These are phyloP conservation scores for Paramuricea clavata DNA, from an alignment of 92 coral and sea anemone genomes.

Conservation along the genomic window DNA sequence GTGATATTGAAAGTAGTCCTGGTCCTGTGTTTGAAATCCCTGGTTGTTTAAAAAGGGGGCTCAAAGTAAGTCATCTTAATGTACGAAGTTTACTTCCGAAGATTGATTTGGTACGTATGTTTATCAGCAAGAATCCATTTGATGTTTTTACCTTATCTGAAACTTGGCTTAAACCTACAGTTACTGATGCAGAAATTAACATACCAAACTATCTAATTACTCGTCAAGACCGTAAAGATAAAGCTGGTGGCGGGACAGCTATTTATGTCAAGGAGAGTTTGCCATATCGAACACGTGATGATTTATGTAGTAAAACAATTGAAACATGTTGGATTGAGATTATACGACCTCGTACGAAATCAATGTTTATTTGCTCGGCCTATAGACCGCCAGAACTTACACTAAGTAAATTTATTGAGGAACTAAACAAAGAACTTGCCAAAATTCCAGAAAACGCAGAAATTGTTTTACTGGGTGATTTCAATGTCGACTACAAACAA, in stretches of 20 bases:
- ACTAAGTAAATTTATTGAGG: background rate
- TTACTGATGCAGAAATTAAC: constrained; percentile 50
- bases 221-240: constrained; percentile 53
- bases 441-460: constrained; percentile 1
- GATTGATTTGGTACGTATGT: constrained; percentile 35
- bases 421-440: background rate
- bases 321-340: constrained; percentile 65
- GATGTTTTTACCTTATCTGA: constrained; percentile 65
- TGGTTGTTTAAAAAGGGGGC: constrained; percentile 34
- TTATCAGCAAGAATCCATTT: constrained; percentile 42
- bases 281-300: constrained; percentile 44
- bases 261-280: constrained; percentile 45
- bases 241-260: constrained; percentile 62
- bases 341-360: constrained; percentile 49
- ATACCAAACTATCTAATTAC: constrained; percentile 42
- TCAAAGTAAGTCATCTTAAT: constrained; percentile 60
- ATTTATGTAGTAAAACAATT: constrained; percentile 20
- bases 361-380: constrained; percentile 37
- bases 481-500: constrained; percentile 14
- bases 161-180: constrained; percentile 59
- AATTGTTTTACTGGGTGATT: background rate
- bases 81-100: constrained; percentile 57
- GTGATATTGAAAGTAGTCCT: constrained; percentile 46
- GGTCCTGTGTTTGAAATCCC: constrained; percentile 25
- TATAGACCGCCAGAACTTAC: background rate